These are phyloP conservation scores for Drosophila sucinea DNA, from an alignment of 1,140 invertebrate species.

Conservation along the genomic window DNA sequence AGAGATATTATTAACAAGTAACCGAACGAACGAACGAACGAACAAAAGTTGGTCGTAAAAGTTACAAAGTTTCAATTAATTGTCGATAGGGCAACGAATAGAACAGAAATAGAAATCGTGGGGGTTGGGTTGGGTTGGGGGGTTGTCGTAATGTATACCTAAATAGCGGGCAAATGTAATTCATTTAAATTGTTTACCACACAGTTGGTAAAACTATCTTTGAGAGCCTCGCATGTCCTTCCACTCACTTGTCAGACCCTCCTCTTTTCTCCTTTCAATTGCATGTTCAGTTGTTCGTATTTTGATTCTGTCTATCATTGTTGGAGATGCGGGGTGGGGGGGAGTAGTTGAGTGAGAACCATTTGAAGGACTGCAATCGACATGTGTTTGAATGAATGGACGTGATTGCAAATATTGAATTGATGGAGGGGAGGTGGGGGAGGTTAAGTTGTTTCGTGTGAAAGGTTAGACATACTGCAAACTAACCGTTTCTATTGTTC, in stretches of 20 bases:
- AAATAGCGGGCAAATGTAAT: background rate
- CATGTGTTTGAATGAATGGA: background rate
- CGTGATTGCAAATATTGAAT: background rate
- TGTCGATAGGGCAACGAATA: background rate
- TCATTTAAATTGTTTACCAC: constrained; percentile 2
- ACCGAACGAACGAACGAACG: background rate
- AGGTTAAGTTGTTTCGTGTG: background rate
- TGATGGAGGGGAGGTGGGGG: background rate
- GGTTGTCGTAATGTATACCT: background rate
- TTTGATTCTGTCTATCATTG: background rate
- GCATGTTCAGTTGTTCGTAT: background rate
- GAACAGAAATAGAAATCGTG: too few relatives aligned
- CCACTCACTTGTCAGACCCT: background rate
- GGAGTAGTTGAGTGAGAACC: too few relatives aligned
- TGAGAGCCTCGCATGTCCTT: background rate
- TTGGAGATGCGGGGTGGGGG: too few relatives aligned
- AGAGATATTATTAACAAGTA: too few relatives aligned
- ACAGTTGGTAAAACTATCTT: background rate
- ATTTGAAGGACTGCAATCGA: background rate
- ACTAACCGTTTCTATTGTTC: background rate
- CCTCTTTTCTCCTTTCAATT: background rate
- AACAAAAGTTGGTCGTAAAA: background rate
- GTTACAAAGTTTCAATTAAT: background rate
- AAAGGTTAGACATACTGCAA: background rate
- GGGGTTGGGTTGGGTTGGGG: too few relatives aligned